phyloP scores from a whole-genome alignment of 2,888 invertebrate species.

The Trissolcus brochymenae region DNA sequence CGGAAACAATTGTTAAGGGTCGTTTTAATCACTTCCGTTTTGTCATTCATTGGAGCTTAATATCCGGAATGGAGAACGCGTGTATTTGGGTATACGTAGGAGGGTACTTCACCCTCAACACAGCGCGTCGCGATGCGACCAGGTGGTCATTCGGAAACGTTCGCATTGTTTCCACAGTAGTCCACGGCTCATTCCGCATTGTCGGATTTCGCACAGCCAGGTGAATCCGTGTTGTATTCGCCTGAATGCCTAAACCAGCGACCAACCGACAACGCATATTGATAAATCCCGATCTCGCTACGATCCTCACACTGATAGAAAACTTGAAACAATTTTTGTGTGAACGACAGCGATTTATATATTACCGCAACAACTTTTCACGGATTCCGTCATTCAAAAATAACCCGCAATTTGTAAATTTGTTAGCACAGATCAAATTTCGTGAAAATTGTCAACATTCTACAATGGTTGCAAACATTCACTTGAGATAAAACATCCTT shows the following conservation, averaged over 20 bases:
- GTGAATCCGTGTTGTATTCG: conserved; percentile 61
- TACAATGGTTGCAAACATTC: not conserved
- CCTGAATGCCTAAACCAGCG: conserved; percentile 56
- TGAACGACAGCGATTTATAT: conserved; percentile 38
- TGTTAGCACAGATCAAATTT: not conserved
- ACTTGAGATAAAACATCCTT: not conserved
- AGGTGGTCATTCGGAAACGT: conserved; percentile 65
- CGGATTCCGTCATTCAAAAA: not conserved
- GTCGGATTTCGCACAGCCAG: conserved; percentile 64
- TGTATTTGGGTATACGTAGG: conserved; percentile 34
- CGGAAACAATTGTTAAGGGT: conserved; percentile 56
- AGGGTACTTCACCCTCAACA: conserved; percentile 52
- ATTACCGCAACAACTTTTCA: conserved; percentile 27
- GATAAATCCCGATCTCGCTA: conserved; percentile 49
- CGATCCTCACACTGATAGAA: conserved; percentile 56
- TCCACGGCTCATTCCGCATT: conserved; percentile 60
- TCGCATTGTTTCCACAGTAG: conserved; percentile 59
- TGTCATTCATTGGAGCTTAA: conserved; percentile 65
- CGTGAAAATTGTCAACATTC: not conserved
- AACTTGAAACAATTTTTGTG: conserved; percentile 54
- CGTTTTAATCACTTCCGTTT: conserved; percentile 71
- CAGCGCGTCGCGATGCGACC: conserved; percentile 53
- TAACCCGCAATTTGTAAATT: not conserved
- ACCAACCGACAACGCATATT: conserved; percentile 56
- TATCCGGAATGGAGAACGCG: conserved; percentile 62